Base-by-base conservation (phyloP, 2,113 vertebrate genomes). In the Loxodonta africana region DNA sequence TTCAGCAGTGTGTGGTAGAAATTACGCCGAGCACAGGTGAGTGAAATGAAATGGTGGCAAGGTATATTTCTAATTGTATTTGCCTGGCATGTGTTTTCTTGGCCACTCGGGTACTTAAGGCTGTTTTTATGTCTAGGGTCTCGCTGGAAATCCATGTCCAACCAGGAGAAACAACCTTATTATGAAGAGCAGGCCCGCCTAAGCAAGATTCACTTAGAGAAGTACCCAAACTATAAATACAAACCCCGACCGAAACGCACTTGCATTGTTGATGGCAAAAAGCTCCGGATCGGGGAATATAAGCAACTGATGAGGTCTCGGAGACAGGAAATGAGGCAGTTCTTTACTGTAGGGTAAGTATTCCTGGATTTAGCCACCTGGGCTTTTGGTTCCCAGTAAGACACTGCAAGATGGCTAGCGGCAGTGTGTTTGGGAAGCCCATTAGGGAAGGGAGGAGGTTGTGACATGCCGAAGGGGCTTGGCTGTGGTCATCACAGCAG, bases 181-280 rank as follows among this genome's bases (percentile, higher is more conserved):
- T 99, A 99, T 0, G 99, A 99, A 97, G 99, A 99, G 98, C 99
- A 99, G 99, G 99, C 99, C 82, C 99, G 99, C 57, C 99, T 99
- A 98, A 99, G 99, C 98, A 99, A 99, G 98, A 99, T 99, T 93
- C 99, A 99, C 98, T 98, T 99, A 99, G 99, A 99, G 98, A 99
- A 99, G 98, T 99, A 99, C 96, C 99, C 99, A 41, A 99, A 99
- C 99, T 99, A 99, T 98, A 99, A 99, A 98, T 99, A 99, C 99
- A 99, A 99, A 98, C 99, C 99, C 18, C 99, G 99, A 98, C 99
- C 99, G 92, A 99, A 99, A 97, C 99, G 99, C 97, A 99, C 99
- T 98, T 99, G 99, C 99, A 99, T 99, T 78, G 99, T 99, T 67
- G 99, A 99, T 46, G 99, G 99, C n/a, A 99, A 99, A 98, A 99